Evolutionary conservation across 2,888 invertebrate genomes (phyloP).

Genomic region (Cataglyphis livida): DNA sequence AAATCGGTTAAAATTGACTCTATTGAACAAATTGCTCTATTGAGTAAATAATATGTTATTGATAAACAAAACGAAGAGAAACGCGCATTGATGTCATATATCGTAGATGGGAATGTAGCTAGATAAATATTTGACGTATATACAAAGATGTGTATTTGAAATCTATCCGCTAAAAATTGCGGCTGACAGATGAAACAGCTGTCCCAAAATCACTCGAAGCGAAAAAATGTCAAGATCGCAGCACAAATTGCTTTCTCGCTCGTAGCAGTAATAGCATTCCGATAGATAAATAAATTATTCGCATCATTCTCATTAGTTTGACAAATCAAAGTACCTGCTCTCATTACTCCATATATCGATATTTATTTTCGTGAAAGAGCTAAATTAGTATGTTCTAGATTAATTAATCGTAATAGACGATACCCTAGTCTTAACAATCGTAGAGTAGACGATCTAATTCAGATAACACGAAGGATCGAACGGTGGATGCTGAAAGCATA

Average conservation of each 20-base stretch:
- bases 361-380: not conserved
- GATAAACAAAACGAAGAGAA: not conserved
- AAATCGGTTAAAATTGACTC: slow-evolving; percentile 8
- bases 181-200: not conserved
- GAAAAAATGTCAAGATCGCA: slow-evolving; percentile 3
- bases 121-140: not conserved
- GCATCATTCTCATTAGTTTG: slow-evolving; percentile 1
- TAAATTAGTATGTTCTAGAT: not conserved
- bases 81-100: not conserved
- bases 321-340: not conserved
- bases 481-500: slow-evolving; percentile 1
- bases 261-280: not conserved
- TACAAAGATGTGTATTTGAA: not conserved
- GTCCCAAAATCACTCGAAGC: not conserved
- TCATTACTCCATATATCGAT: slow-evolving; percentile 6
- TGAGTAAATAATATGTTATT: not conserved
- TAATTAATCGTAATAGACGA: not conserved
- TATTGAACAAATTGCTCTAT: not conserved
- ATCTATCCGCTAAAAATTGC: slow-evolving; percentile 16
- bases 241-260: not conserved
- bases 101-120: not conserved
- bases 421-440: not conserved
- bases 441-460: not conserved
- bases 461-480: not conserved
- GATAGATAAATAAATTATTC: not conserved